These are phyloP conservation scores for rat (Rattus norvegicus) DNA, from an alignment of 2,113 vertebrate species.

Conservation along the genomic window GRCr8 NC_086020.1:109201001-109201500, in stretches of 20 bases:
- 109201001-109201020: conserved; percentile 52
- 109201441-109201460: neutral
- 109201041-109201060: conserved; percentile 62
- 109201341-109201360: neutral
- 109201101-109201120: conserved; percentile 64
- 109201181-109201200: conserved; percentile 8
- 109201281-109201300: neutral
- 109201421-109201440: neutral
- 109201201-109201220: neutral
- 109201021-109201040: conserved; percentile 68
- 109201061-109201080: conserved; percentile 68
- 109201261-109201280: neutral
- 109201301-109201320: neutral
- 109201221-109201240: neutral
- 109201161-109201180: conserved; percentile 50
- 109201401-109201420: neutral
- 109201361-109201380: neutral
- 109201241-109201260: conserved; percentile 36
- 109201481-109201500: neutral
- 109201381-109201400: neutral
- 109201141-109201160: conserved; percentile 40
- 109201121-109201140: conserved; percentile 59
- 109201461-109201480: neutral
- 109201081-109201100: conserved; percentile 52
- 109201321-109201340: neutral